These are phyloP conservation scores for Eumaeus atala DNA, from an alignment of 1,140 invertebrate genomes.

Conservation along the genomic window DNA sequence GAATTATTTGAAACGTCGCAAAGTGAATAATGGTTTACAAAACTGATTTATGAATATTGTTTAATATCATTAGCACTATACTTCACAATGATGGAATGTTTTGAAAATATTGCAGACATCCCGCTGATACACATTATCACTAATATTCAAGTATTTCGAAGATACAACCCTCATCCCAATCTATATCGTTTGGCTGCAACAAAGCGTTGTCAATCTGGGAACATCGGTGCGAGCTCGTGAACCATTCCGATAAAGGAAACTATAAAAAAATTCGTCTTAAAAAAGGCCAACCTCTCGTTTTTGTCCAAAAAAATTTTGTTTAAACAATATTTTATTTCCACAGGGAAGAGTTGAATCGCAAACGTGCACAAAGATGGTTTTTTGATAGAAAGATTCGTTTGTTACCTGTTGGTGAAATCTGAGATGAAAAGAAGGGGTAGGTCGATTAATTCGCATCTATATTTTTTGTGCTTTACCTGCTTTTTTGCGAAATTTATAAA, in stretches of 20 bases:
- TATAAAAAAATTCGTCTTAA: slow-evolving; percentile 55
- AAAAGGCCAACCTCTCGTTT: slow-evolving; percentile 57
- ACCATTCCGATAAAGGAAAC: slow-evolving; percentile 57
- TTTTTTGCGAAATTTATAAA: slow-evolving; percentile 55
- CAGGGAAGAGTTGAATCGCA: slow-evolving; percentile 64
- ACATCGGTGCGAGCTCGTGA: slow-evolving; percentile 55
- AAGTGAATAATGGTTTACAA: not conserved
- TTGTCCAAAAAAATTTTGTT: slow-evolving; percentile 55
- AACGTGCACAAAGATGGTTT: slow-evolving; percentile 57
- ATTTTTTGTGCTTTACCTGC: slow-evolving; percentile 59
- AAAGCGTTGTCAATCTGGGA: slow-evolving; percentile 61
- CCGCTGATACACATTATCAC: slow-evolving; percentile 68
- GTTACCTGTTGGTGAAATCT: slow-evolving; percentile 70
- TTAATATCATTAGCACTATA: slow-evolving; percentile 31
- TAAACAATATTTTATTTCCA: slow-evolving; percentile 58
- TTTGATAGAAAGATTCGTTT: slow-evolving; percentile 52
- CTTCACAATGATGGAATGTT: slow-evolving; percentile 54
- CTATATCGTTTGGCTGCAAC: slow-evolving; percentile 51
- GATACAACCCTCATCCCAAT: slow-evolving; percentile 32
- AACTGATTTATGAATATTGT: slow-evolving; percentile 32
- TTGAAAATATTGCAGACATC: slow-evolving; percentile 54
- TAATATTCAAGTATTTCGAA: slow-evolving; percentile 36
- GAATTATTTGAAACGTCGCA: no score
- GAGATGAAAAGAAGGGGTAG: slow-evolving; percentile 69
- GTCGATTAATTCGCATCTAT: slow-evolving; percentile 39